Base-by-base conservation (phyloP, 37 sponge, comb jelly and placozoan genomes). In the Haliclona indistincta region DNA sequence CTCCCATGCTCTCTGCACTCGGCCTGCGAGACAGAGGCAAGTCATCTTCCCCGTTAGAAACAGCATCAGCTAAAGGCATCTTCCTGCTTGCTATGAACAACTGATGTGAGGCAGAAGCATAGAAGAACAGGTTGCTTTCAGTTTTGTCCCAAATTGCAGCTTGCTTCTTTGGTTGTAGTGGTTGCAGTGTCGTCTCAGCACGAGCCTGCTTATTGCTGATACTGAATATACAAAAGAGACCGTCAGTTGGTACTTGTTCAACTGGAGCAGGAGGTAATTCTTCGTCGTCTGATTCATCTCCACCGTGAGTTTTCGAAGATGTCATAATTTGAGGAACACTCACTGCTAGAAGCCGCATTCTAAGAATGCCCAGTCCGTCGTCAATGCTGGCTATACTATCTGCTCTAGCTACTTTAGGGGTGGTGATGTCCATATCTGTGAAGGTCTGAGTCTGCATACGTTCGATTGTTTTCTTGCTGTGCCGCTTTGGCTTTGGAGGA, bases 161-260 rank as follows among this genome's bases (percentile, higher is more conserved):
- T 25, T 20, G 23, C 23, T 8, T 58, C 6, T 25, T 58, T 58
- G 60, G 60, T 25, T 58, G 6, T 7, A 58, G 28, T n/a, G 60
- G 60, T 26, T 58, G 60, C 6, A 58, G 25, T 6, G 60, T 25
- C 26, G 60, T 25, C 60, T 58, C 23, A 26, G n/a, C 11, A 25
- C 25, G 22, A 25, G 60, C 11, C 7, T 58, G 60, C 25, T 58
- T 58, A 58, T 26, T 26, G 28, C 7, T 58, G 13, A 58, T 58
- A 58, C 60, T 58, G 26, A 58, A n/a, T 25, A 58, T 20, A 58
- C 60, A 58, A n/a, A 58, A 58, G 6, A 58, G 60, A 20, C 60
- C 60, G n/a, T 58, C 60, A 25, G 11, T 58, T 58, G 60, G 60
- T 11, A 6, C n/a, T 25, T 25, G 6, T n/a, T 8, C 25, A 11